phyloP scores from a whole-genome alignment of 2,797 vertebrate species.

The Onychomys torridus region DNA sequence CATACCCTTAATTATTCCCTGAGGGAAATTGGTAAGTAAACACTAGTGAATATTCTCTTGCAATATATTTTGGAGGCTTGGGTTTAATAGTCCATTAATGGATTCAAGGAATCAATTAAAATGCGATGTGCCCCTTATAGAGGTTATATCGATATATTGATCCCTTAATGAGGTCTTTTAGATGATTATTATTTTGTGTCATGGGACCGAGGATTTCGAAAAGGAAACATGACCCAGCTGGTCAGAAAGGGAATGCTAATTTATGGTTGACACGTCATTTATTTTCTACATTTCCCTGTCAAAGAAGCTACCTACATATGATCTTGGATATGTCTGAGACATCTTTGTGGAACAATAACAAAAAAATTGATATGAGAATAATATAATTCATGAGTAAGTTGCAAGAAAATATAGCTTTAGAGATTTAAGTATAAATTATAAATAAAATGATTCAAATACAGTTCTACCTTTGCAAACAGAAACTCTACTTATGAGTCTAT shows the following conservation, averaged over 20 bases:
- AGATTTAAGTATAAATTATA: constrained; percentile 6
- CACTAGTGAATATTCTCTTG: constrained; percentile 68
- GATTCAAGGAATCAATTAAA: constrained; percentile 94
- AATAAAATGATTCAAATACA: constrained; percentile 1
- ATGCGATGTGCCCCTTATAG: constrained; percentile 91
- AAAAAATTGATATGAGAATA: constrained; percentile 11
- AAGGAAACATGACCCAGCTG: constrained; percentile 87
- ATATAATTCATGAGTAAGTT: constrained; percentile 56
- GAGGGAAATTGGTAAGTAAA: constrained; percentile 80
- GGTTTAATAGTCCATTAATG: constrained; percentile 88
- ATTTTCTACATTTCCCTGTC: constrained; percentile 87
- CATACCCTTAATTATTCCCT: constrained; percentile 61
- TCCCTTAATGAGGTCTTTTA: constrained; percentile 98
- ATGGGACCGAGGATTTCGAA: constrained; percentile 86
- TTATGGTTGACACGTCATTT: constrained; percentile 87
- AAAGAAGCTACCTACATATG: constrained; percentile 79
- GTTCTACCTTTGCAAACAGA: constrained; percentile 12
- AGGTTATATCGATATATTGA: constrained; percentile 96
- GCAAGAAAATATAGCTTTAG: constrained; percentile 52
- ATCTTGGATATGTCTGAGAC: constrained; percentile 79
- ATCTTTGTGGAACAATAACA: constrained; percentile 35
- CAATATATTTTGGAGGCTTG: constrained; percentile 82
- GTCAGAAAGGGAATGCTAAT: constrained; percentile 88
- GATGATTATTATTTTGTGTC: constrained; percentile 95
- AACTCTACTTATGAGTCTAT: background rate